phyloP scores from a whole-genome alignment of 2,113 vertebrate species.

The Lamprotornis superbus region DNA sequence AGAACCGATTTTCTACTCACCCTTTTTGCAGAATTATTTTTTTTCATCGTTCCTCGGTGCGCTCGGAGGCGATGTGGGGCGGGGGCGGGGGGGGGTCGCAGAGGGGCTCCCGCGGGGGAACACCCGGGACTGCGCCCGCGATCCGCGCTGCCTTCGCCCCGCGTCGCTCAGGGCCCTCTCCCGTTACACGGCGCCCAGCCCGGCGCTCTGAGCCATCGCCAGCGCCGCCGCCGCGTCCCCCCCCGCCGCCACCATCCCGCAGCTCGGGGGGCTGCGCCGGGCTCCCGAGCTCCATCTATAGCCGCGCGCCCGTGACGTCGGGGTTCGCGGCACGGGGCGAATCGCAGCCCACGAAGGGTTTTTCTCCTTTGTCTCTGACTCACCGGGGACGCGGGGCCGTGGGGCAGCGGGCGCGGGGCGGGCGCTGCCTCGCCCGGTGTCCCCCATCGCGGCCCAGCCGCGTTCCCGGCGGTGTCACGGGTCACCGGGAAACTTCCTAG shows the following conservation, averaged over 20 bases:
- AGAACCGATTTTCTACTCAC: conserved; percentile 61
- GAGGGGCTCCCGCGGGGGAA: background rate
- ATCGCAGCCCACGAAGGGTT: conserved; percentile 50
- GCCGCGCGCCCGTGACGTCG: conserved; percentile 68
- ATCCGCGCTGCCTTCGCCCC: background rate
- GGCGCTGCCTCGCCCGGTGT: background rate
- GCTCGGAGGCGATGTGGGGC: background rate
- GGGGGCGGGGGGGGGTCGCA: background rate
- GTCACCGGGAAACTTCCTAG: background rate
- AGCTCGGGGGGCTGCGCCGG: conserved; percentile 48
- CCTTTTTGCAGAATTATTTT: conserved; percentile 81
- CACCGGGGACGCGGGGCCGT: background rate
- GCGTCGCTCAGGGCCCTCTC: background rate
- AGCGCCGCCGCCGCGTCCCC: background rate
- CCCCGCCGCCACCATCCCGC: conserved; percentile 39
- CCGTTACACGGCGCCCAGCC: background rate
- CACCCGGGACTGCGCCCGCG: background rate
- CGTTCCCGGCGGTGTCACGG: background rate
- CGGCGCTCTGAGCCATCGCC: background rate
- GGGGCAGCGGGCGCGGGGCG: background rate
- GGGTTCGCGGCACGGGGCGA: conserved; percentile 62
- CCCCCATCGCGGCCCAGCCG: background rate
- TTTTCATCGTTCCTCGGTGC: conserved; percentile 81
- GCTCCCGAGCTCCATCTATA: conserved; percentile 77
- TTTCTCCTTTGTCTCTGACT: conserved; percentile 65